Evolutionary conservation across 30 jellyfish, hydroid and myxozoan species (phyloP).

Genomic region (Sanderia malayensis): DNA sequence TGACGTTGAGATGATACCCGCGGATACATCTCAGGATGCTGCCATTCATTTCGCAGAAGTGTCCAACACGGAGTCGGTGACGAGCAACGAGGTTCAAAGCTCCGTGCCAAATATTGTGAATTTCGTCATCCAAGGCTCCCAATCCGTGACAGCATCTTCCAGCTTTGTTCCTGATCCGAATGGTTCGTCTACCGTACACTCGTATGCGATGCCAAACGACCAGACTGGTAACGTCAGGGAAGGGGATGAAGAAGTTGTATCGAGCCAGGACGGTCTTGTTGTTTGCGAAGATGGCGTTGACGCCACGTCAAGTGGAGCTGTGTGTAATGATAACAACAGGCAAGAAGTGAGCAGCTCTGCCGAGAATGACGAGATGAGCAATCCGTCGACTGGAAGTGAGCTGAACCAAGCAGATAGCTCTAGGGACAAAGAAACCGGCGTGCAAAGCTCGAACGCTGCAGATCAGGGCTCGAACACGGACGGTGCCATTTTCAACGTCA

Average conservation of each 20-base stretch:
- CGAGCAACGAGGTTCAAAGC: conserved; percentile 19
- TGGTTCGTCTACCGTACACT: background rate
- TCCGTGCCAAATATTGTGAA: conserved; percentile 23
- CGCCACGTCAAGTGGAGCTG: background rate
- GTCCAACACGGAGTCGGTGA: conserved; percentile 1
- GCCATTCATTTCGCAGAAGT: conserved; percentile 7
- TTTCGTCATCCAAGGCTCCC: background rate
- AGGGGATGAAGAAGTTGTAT: conserved; percentile 21
- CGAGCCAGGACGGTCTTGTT: conserved; percentile 53
- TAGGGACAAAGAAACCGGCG: conserved; percentile 16
- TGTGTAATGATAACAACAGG: conserved; percentile 2
- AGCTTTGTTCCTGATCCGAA: background rate
- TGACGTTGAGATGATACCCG: conserved; percentile 66
- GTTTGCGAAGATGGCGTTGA: conserved; percentile 2
- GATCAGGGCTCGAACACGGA: background rate
- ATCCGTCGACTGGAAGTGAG: background rate
- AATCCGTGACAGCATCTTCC: background rate
- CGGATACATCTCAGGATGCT: conserved; percentile 60
- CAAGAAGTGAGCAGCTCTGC: conserved; percentile 67
- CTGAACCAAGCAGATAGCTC: conserved; percentile 1
- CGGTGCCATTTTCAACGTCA: background rate
- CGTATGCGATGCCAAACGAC: conserved; percentile 1
- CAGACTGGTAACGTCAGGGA: background rate
- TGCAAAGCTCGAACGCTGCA: conserved; percentile 39
- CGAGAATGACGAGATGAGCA: background rate